Evolutionary conservation across 2,888 invertebrate species (phyloP), one percentile per base, ranked within the genome.

Genomic region (Archips xylosteana): DNA sequence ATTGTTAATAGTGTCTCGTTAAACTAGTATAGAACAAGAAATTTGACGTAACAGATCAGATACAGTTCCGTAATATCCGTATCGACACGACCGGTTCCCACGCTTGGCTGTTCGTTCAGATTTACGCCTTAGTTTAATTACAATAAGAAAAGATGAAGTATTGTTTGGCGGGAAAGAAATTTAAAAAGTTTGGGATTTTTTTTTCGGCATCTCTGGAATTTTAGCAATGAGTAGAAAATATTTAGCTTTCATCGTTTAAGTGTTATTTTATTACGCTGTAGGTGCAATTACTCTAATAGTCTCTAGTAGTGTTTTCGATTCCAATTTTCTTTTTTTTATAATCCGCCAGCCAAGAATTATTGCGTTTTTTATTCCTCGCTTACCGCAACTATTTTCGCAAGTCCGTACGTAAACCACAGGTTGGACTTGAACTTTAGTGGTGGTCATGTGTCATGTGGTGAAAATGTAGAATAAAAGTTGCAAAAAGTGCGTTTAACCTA

Each of bases 11-110:
- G 63, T 73, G 60, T 61, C 23, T 54, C 54, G 54, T 39, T 60
- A 32, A 60, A 66, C 51, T 12, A 36, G 42, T 65, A 66, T 54
- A 61, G 57, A 57, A 71, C 66, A 61, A 72, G 71, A 66, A 51
- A 54, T 62, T 65, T 45, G 63, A 47, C 68, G 68, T 73, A 73
- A 67, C 54, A 45, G 42, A 60, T 42, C 45, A 57, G 62, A 54
- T 57, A n/a, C 45, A 47, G 57, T 63, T 68, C 54, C 49, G 72
- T 73, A 73, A 73, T 63, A 59, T 73, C 72, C 67, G 68, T 63
- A 68, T 72, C 54, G 13, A 68, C 34, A 57, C 57, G 63, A 73
- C 72, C 67, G 62, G 72, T 63, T 73, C 72, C 57, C 72, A 68
- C 57, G 68, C 47, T 36, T 39, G 60, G 34, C 71, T 65, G 49